These are phyloP conservation scores for Orius insidiosus DNA, from an alignment of 1,140 invertebrate genomes.

Conservation along the genomic window DNA sequence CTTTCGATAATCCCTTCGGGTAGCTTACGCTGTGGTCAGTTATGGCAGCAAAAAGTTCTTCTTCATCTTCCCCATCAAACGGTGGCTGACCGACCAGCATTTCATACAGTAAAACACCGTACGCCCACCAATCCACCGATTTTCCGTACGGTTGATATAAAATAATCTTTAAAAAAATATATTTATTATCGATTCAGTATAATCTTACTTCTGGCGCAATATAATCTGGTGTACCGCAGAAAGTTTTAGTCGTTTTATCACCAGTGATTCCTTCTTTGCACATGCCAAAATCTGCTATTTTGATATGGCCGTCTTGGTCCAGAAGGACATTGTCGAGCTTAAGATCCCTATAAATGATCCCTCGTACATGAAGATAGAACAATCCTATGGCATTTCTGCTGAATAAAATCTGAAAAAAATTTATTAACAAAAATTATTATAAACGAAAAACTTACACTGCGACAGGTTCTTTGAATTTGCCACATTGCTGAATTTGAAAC, in stretches of 20 bases:
- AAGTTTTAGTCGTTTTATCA: slow-evolving; percentile 96
- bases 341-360: slow-evolving; percentile 92
- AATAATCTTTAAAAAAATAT: slow-evolving; percentile 60
- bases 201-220: slow-evolving; percentile 86
- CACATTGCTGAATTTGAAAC: slow-evolving; percentile 99
- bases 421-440: too few species aligned
- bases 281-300: slow-evolving; percentile 99
- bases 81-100: slow-evolving; percentile 98
- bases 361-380: slow-evolving; percentile 89
- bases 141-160: slow-evolving; percentile 91
- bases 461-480: slow-evolving; percentile 98
- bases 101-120: slow-evolving; percentile 94
- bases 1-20: slow-evolving; percentile 88
- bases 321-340: slow-evolving; percentile 97
- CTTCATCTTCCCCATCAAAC: slow-evolving; percentile 98
- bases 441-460: slow-evolving; percentile 87
- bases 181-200: not conserved
- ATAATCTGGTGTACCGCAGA: slow-evolving; percentile 98
- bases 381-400: slow-evolving; percentile 97
- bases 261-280: slow-evolving; percentile 91
- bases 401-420: slow-evolving; percentile 84
- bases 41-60: slow-evolving; percentile 95
- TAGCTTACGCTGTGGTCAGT: slow-evolving; percentile 98
- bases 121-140: slow-evolving; percentile 99
- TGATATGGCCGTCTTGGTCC: slow-evolving; percentile 95